Evolutionary conservation across 2,113 vertebrate genomes (phyloP).

Genomic region (Alligator mississippiensis): DNA sequence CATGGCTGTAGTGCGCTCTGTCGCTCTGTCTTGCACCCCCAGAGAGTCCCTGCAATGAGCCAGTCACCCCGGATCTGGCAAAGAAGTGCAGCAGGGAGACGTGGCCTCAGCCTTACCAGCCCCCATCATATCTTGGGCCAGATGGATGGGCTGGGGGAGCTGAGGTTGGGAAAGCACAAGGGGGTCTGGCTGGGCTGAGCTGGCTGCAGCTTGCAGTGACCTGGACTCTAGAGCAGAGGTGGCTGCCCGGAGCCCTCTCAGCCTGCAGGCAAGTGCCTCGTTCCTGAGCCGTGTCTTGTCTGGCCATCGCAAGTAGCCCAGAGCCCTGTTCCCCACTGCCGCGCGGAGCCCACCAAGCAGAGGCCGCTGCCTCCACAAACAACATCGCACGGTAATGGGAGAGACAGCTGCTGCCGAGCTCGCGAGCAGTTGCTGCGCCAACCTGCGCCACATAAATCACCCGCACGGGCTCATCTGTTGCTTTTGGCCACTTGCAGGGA

Average conservation of each 20-base stretch:
- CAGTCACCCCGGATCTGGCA: no score
- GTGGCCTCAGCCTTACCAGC: no score
- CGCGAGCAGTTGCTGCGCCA: background rate
- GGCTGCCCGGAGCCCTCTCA: background rate
- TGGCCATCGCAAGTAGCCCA: background rate
- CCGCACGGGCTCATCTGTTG: background rate
- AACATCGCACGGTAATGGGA: fast-evolving
- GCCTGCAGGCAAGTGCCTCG: background rate
- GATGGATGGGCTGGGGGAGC: no score
- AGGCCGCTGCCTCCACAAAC: background rate
- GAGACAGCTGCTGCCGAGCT: background rate
- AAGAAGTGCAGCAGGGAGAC: no score
- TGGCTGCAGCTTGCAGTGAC: no score
- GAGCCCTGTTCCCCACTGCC: background rate
- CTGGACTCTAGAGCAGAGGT: background rate
- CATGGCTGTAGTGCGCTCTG: no score
- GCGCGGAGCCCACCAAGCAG: fast-evolving
- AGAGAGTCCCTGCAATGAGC: no score
- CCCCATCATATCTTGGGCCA: no score
- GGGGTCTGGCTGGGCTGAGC: no score
- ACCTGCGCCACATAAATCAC: background rate
- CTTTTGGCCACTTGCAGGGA: background rate
- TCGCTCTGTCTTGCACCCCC: no score
- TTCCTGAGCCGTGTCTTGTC: background rate
- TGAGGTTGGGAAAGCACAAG: no score